A percentile compares a stretch with the other conserved stretches of the same genome.
Evolutionary conservation across 2,797 vertebrate genomes (phyloP).

Genomic region (Cephalopachus bancanus): DNA sequence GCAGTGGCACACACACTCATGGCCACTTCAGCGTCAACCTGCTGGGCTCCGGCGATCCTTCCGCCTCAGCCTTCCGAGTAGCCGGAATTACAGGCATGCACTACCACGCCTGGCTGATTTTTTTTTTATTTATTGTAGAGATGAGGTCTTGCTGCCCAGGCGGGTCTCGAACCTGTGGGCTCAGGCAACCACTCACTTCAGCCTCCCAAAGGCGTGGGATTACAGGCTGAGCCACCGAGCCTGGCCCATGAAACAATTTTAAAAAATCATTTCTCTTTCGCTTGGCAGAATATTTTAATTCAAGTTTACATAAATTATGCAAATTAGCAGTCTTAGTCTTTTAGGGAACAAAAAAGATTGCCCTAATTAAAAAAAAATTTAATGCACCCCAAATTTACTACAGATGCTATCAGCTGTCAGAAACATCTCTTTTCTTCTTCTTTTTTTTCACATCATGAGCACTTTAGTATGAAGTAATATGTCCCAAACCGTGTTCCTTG

Average conservation of each 20-base stretch:
- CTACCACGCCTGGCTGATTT: no score
- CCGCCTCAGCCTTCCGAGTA: no score
- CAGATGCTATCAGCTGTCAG: conserved; percentile 19
- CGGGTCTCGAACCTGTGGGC: no score
- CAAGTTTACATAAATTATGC: neutral
- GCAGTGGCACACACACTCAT: no score
- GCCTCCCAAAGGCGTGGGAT: no score
- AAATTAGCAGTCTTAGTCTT: neutral
- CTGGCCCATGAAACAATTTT: neutral
- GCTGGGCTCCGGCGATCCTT: no score
- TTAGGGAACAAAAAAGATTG: neutral
- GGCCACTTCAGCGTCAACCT: no score
- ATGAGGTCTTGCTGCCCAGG: no score
- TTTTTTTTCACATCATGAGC: conserved; percentile 15
- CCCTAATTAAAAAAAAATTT: conserved; percentile 9
- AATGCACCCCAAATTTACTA: neutral
- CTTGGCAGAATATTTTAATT: conserved; percentile 56
- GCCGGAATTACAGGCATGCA: no score
- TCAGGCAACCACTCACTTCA: no score
- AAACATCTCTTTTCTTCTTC: neutral
- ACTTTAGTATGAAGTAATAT: neutral
- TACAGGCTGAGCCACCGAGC: no score
- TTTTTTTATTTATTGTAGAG: no score
- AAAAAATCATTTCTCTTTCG: conserved; percentile 10
- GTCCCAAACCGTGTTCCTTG: neutral